Evolutionary conservation across 1,140 invertebrate species (phyloP), one percentile per base, ranked within the genome.

Genomic region (Heliconius eleuchia): DNA sequence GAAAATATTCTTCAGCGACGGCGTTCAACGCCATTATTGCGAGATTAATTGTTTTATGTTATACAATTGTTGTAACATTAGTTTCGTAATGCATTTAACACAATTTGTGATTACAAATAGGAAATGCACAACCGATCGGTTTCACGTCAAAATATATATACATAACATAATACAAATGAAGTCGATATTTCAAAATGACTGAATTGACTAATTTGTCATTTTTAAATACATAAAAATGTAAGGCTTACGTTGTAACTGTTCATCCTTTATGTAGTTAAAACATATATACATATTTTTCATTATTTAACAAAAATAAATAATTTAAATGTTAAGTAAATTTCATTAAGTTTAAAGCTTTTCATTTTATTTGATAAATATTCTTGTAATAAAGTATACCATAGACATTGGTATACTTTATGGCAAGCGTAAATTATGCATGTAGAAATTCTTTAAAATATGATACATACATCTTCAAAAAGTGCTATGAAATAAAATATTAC

Each of bases 1-100:
- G 95, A 86, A 97, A 97, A 92, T 97, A 97, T 73, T 97, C 95
- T 66, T 97, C 96, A 18, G 96, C 96, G 52, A 90, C 74, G 71
- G 90, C 90, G 76, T 84, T 89, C 84, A 95, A 83, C 87, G 94
- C 91, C 94, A 95, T 95, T 75, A 52, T 84, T 80, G 37, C 71
- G 55, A 30, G 11, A 27, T 73, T n/a, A 9, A 75, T 73, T 70
- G 8, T 76, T 55, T 72, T 50, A 78, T 39, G 71, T 66, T 71
- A 76, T 52, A 37, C 27, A 77, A 76, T 74, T 73, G 34, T 78
- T 75, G 27, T 71, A 73, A 81, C 80, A 78, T 78, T 78, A 78
- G 57, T 78, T 77, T 75, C 70, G 50, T 78, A 81, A 74, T 80
- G 66, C 80, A 81, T 77, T 52, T 42, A 77, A 77, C 76, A 76